These are phyloP conservation scores for Octodon degus DNA, from an alignment of 2,113 vertebrate genomes.

Conservation along the genomic window DNA sequence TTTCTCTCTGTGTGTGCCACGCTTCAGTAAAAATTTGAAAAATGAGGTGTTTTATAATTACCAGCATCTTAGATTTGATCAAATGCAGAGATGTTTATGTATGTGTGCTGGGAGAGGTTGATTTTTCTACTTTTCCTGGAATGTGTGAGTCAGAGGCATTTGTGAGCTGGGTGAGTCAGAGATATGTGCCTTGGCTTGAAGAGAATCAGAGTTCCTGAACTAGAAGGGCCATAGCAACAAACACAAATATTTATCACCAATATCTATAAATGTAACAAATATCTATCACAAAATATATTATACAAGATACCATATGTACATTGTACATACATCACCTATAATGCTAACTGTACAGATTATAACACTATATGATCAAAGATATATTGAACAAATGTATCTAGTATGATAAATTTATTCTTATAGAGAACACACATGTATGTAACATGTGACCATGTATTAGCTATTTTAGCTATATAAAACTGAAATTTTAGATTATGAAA, in stretches of 20 bases:
- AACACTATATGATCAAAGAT: not conserved
- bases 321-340: not conserved
- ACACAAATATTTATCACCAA: not conserved
- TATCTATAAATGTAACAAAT: not conserved
- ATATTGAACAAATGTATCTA: not conserved
- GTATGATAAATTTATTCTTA: not conserved
- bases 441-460: not conserved
- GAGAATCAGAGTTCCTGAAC: not conserved
- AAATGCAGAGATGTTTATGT: not conserved
- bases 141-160: not conserved
- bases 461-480: too few species aligned
- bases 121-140: not conserved
- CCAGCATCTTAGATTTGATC: slow-evolving; percentile 26
- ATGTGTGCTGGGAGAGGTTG: not conserved
- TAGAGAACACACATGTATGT: not conserved
- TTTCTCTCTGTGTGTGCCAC: not conserved
- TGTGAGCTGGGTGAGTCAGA: not conserved
- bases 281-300: not conserved
- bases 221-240: not conserved
- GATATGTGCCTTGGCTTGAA: not conserved
- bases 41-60: not conserved
- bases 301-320: not conserved
- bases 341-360: not conserved
- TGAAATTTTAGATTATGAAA: too few species aligned
- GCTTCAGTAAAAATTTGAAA: not conserved